These are phyloP conservation scores for Drosophila eugracilis DNA, from an alignment of 1,140 invertebrate species.

Conservation along the genomic window DNA sequence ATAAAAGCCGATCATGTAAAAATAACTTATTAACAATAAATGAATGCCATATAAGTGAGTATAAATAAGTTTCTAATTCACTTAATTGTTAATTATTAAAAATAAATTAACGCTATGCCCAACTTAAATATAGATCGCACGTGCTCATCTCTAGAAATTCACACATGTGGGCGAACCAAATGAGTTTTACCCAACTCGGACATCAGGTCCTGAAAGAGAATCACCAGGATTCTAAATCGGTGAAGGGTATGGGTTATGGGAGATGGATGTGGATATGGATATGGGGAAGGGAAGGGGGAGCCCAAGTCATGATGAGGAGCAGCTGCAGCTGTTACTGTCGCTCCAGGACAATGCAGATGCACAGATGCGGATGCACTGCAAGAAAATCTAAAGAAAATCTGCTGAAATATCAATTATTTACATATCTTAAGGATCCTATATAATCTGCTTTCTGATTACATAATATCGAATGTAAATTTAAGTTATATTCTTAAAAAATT, in stretches of 20 bases:
- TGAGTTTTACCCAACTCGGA: constrained; percentile 50
- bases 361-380: constrained; percentile 31
- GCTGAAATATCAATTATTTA: too few relatives aligned
- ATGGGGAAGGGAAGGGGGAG: background rate
- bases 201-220: constrained; percentile 38
- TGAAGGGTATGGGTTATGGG: background rate
- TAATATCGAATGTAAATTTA: too few relatives aligned
- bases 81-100: too few relatives aligned
- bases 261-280: constrained; percentile 1
- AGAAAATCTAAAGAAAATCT: background rate
- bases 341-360: constrained; percentile 61
- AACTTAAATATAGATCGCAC: background rate
- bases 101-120: background rate
- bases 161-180: constrained; percentile 34
- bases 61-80: too few relatives aligned
- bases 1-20: too few relatives aligned
- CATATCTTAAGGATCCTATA: too few relatives aligned
- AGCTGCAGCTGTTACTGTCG: constrained; percentile 33
- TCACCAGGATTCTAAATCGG: too few relatives aligned
- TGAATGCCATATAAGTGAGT: too few relatives aligned
- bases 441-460: too few relatives aligned
- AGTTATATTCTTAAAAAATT: too few relatives aligned
- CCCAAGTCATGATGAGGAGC: constrained; percentile 49
- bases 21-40: too few relatives aligned
- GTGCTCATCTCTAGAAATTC: constrained; percentile 38